Evolutionary conservation across 2,888 invertebrate species (phyloP).

Genomic region (Drosophila sordidula): DNA sequence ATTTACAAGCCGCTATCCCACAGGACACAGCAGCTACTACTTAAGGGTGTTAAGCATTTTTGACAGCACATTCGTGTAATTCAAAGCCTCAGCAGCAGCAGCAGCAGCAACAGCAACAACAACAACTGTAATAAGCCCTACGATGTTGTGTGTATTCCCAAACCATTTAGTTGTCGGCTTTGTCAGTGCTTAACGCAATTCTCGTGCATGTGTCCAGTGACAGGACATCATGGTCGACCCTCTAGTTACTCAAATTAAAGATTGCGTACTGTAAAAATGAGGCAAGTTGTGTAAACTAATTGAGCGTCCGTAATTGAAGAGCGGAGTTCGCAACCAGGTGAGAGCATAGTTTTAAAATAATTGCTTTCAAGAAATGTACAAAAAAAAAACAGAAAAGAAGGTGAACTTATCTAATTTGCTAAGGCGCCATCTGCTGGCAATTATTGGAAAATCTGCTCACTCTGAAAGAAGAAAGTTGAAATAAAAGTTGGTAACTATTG

Average conservation of each 20-base stretch:
- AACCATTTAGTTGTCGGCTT: conserved; percentile 69
- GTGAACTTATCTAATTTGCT: not conserved
- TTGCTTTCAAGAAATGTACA: not conserved
- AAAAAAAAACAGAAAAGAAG: not conserved
- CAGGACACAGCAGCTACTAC: conserved; percentile 26
- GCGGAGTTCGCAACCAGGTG: conserved; percentile 2
- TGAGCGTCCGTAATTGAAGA: conserved; percentile 29
- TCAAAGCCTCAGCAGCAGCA: conserved; percentile 49
- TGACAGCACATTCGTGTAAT: conserved; percentile 72
- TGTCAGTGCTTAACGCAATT: conserved; percentile 51
- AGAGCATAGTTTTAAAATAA: conserved; percentile 12
- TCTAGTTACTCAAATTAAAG: conserved; percentile 27
- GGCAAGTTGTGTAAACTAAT: conserved; percentile 22
- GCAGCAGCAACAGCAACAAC: conserved; percentile 10
- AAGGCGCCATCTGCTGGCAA: too few species aligned
- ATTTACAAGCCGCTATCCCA: conserved; percentile 52
- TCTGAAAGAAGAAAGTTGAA: too few species aligned
- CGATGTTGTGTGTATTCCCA: conserved; percentile 44
- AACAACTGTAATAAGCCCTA: conserved; percentile 12
- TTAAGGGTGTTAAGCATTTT: conserved; percentile 66
- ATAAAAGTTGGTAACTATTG: too few species aligned
- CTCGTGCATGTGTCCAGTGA: conserved; percentile 25
- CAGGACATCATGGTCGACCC: conserved; percentile 21
- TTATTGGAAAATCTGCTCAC: too few species aligned
- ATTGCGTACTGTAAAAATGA: conserved; percentile 12